Conservation (phyloP, 2,113 vertebrate genomes). For the Tachycineta bicolor region DNA sequence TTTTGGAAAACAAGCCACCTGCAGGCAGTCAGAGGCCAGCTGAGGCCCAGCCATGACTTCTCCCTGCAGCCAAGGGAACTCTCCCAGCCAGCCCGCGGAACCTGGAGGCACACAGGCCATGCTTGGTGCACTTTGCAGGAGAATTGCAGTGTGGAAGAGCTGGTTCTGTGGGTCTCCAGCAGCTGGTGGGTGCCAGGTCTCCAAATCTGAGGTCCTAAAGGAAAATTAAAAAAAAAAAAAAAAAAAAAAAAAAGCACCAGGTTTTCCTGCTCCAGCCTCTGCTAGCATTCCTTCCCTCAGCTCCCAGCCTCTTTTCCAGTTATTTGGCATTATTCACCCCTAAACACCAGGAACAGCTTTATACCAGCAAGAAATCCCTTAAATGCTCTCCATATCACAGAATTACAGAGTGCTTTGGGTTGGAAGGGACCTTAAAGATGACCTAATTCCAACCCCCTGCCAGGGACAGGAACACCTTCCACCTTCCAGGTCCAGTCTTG, state of each 20-base stretch:
- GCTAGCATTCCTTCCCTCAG: not conserved
- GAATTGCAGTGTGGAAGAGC: rapidly evolving
- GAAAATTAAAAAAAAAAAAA: not conserved
- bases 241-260: not conserved
- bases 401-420: not conserved
- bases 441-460: not conserved
- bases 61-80: not conserved
- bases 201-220: not conserved
- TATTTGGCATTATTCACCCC: not conserved
- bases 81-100: rapidly evolving
- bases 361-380: not conserved
- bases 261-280: not conserved
- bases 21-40: not conserved
- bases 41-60: not conserved
- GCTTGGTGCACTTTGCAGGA: not conserved
- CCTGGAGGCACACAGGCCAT: not conserved
- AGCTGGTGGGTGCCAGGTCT: not conserved
- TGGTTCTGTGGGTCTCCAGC: not conserved
- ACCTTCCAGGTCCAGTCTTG: not conserved
- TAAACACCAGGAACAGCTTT: not conserved
- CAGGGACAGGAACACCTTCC: not conserved
- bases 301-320: not conserved
- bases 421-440: not conserved
- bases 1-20: not conserved
- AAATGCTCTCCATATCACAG: not conserved